Conservation (phyloP, 35 echinoderm and acorn worm genomes). For the Apostichopus japonicus region DNA sequence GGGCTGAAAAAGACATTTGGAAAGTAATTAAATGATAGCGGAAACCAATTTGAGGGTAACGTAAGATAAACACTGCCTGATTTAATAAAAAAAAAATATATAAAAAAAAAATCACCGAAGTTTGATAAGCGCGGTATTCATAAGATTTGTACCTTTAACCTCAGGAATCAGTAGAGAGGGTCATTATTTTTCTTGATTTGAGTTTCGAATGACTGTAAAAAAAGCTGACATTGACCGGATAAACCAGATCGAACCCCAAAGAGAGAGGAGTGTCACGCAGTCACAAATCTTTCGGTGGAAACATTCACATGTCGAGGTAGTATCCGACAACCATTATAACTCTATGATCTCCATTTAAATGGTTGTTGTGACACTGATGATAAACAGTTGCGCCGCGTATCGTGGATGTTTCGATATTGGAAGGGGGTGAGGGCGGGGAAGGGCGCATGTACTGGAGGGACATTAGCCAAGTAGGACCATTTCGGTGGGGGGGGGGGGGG, state of each 20-base stretch:
- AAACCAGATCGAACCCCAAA: neutral
- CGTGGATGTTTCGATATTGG: too few species aligned
- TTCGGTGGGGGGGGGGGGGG: too few species aligned
- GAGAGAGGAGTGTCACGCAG: neutral
- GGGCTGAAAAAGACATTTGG: neutral
- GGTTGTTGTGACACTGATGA: too few species aligned
- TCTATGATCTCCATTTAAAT: too few species aligned
- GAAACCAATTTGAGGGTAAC: neutral
- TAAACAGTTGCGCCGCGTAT: too few species aligned
- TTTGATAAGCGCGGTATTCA: neutral
- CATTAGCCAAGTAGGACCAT: too few species aligned
- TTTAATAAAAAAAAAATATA: neutral
- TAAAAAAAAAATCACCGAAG: neutral
- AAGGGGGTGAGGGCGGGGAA: too few species aligned
- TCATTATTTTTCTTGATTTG: neutral
- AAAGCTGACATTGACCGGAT: constrained; percentile 3
- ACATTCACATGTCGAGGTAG: too few species aligned
- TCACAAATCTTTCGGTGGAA: too few species aligned
- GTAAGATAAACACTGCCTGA: constrained; percentile 6
- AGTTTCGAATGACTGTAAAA: neutral
- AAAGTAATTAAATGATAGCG: constrained; percentile 11
- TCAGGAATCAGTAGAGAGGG: neutral
- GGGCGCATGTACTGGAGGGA: too few species aligned
- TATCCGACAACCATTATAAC: too few species aligned
- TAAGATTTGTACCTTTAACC: neutral